Evolutionary conservation across 1,140 invertebrate genomes (phyloP).

Genomic region (Drosophila fuyamai): DNA sequence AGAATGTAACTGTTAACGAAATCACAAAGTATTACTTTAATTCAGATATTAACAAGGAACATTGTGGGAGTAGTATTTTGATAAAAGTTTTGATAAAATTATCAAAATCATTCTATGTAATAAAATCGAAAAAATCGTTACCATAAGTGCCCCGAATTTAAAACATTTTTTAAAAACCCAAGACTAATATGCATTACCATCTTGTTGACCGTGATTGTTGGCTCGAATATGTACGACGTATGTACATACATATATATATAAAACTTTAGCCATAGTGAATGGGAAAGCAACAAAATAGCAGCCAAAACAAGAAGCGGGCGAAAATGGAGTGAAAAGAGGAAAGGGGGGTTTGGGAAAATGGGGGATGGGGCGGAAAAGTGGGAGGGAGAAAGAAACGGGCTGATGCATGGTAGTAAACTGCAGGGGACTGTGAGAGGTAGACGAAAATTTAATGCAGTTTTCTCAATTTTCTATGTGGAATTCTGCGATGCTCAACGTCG

Average conservation of each 20-base stretch:
- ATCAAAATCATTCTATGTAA: no score
- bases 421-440: conserved; percentile 1
- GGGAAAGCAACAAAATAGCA: conserved; percentile 43
- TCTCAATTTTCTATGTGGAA: conserved; percentile 77
- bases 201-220: conserved; percentile 6
- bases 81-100: no score
- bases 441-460: conserved; percentile 79
- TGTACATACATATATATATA: conserved; percentile 4
- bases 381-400: conserved; percentile 31
- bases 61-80: no score
- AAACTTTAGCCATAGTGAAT: conserved; percentile 36
- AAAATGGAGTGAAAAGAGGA: conserved; percentile 6
- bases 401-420: conserved; percentile 36
- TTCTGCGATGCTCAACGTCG: conserved; percentile 39
- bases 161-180: neutral
- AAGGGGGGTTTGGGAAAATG: neutral
- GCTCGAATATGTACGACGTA: conserved; percentile 10
- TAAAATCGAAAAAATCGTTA: neutral
- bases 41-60: no score
- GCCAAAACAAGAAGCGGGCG: conserved; percentile 42
- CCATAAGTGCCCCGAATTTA: neutral
- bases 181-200: neutral
- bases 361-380: neutral
- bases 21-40: no score
- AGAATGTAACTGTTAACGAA: no score